Evolutionary conservation across 2,797 vertebrate species (phyloP).

Genomic region (Spinibarbus caldwelli): DNA sequence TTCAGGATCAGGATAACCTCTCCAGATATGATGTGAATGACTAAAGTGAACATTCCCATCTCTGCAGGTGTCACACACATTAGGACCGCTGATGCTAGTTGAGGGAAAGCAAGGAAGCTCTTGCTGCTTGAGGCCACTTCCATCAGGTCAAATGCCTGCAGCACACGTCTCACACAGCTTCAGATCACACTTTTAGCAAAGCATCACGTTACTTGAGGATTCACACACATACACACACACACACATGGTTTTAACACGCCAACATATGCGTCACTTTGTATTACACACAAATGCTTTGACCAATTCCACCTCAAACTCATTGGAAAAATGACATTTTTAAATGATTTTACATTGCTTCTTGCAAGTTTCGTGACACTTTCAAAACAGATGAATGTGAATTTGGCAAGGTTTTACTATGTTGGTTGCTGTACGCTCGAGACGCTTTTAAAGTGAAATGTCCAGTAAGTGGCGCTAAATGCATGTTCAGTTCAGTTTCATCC

Average conservation of each 20-base stretch:
- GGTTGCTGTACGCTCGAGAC: background rate
- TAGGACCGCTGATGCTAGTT: background rate
- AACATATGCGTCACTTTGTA: background rate
- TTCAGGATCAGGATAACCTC: background rate
- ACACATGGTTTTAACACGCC: too few species aligned
- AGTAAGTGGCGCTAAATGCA: background rate
- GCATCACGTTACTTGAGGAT: background rate
- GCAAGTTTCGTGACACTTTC: too few species aligned
- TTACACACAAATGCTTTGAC: background rate
- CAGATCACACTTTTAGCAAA: background rate
- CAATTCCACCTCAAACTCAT: too few species aligned
- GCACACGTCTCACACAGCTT: background rate
- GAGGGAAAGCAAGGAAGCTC: background rate
- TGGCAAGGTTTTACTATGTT: too few species aligned
- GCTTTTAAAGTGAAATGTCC: background rate
- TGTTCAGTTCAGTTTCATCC: background rate
- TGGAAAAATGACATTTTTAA: background rate
- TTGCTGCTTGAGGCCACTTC: conserved; percentile 2
- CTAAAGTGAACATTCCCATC: background rate
- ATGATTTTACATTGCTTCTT: too few species aligned
- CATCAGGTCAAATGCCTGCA: background rate
- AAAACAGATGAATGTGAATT: too few species aligned
- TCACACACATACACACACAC: background rate
- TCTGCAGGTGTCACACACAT: background rate
- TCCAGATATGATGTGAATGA: background rate